These are phyloP conservation scores for Chrysolina oricalcia DNA, from an alignment of 2,888 invertebrate species.

Conservation along the genomic window DNA sequence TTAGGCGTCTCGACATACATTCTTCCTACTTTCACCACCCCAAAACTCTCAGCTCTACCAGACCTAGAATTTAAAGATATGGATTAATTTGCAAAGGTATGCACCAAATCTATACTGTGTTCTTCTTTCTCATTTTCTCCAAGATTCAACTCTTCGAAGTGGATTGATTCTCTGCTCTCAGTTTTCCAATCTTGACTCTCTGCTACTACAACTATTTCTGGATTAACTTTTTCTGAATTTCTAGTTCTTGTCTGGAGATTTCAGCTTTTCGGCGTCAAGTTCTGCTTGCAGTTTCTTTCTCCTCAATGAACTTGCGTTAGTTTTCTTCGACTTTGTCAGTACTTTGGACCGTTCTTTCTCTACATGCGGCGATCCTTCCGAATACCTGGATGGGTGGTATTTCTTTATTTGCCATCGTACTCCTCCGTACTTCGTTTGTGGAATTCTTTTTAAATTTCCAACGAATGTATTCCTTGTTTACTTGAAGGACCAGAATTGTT, in stretches of 20 bases:
- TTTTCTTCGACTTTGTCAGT: neutral
- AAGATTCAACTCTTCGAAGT: neutral
- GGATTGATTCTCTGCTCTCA: neutral
- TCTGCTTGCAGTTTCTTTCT: neutral
- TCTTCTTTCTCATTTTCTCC: neutral
- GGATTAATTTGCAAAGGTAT: neutral
- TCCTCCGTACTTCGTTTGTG: no score
- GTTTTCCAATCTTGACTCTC: no score
- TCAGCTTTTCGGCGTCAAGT: neutral
- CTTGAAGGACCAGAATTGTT: no score
- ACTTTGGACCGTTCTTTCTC: neutral
- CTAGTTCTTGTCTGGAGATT: neutral
- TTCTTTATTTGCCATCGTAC: no score
- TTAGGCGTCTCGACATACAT: neutral
- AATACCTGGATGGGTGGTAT: no score
- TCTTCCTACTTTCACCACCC: neutral
- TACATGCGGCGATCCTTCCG: neutral
- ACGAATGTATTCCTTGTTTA: no score
- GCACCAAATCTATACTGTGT: neutral
- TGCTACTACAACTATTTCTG: neutral
- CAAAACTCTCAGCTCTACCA: neutral
- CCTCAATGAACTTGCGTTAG: neutral
- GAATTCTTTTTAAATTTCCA: no score
- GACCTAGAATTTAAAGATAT: neutral
- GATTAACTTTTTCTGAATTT: neutral